Evolutionary conservation across 2,797 vertebrate genomes (phyloP).

Genomic region (Hafferia zeledoni): DNA sequence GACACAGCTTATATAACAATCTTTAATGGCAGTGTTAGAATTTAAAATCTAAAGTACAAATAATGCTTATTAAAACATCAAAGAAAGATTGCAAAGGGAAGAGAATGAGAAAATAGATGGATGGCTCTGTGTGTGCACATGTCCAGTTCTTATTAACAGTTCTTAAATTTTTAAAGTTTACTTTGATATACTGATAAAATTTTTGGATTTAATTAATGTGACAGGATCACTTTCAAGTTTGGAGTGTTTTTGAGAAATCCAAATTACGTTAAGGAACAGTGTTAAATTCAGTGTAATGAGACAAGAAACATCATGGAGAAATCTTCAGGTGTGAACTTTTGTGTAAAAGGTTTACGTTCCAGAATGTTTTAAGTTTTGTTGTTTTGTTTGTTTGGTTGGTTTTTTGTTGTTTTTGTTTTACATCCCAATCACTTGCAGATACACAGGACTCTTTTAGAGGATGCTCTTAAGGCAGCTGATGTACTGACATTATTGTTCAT

Average conservation of each 20-base stretch:
- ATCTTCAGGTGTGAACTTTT: neutral
- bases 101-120: neutral
- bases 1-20: neutral
- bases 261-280: neutral
- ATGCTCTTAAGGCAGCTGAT: neutral
- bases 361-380: accelerated
- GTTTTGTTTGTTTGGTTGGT: too few species aligned
- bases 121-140: neutral
- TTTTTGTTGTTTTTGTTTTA: neutral
- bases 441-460: neutral
- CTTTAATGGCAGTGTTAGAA: neutral
- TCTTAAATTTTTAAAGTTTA: neutral
- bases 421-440: neutral
- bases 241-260: neutral
- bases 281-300: neutral
- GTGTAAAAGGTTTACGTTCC: neutral
- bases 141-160: neutral
- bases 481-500: neutral
- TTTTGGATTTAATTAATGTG: neutral
- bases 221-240: neutral
- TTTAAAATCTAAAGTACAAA: neutral
- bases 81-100: neutral
- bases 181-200: neutral
- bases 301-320: neutral
- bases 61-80: neutral